phyloP scores from a whole-genome alignment of 2,113 vertebrate genomes.

The Hydrochoerus hydrochaeris region DNA sequence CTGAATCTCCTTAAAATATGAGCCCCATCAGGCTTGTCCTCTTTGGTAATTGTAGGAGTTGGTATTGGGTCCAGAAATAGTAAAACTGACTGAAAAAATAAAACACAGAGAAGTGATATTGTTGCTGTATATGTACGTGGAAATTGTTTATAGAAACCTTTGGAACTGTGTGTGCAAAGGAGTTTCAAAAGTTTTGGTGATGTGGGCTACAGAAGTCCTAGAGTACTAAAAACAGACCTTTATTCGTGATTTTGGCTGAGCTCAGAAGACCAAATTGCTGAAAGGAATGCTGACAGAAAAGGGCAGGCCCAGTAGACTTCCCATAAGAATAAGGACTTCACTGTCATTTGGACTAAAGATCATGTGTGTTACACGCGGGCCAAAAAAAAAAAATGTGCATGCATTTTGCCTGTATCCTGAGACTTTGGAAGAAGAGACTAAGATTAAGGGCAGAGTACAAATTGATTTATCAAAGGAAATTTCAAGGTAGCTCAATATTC shows the following conservation, averaged over 20 bases:
- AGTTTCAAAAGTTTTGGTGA: neutral
- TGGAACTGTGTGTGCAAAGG: neutral
- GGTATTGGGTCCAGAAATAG: neutral
- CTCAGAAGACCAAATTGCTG: neutral
- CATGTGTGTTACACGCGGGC: neutral
- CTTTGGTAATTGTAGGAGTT: neutral
- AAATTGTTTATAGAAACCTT: neutral
- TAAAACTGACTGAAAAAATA: neutral
- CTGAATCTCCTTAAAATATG: neutral
- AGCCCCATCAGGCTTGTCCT: neutral
- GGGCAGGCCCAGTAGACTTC: neutral
- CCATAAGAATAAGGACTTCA: neutral
- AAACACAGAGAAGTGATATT: neutral
- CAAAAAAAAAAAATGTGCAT: neutral
- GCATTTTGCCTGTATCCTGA: neutral
- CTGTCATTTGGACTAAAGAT: neutral
- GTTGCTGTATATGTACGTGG: neutral
- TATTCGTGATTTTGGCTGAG: neutral
- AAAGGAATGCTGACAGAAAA: neutral
- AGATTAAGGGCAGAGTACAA: neutral
- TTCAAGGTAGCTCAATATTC: too few species aligned
- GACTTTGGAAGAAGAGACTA: neutral
- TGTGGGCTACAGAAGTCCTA: too few species aligned
- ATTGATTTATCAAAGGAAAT: too few species aligned
- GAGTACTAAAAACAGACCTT: neutral